phyloP scores from a whole-genome alignment of 2,113 vertebrate species.

The Cettia cetti region DNA sequence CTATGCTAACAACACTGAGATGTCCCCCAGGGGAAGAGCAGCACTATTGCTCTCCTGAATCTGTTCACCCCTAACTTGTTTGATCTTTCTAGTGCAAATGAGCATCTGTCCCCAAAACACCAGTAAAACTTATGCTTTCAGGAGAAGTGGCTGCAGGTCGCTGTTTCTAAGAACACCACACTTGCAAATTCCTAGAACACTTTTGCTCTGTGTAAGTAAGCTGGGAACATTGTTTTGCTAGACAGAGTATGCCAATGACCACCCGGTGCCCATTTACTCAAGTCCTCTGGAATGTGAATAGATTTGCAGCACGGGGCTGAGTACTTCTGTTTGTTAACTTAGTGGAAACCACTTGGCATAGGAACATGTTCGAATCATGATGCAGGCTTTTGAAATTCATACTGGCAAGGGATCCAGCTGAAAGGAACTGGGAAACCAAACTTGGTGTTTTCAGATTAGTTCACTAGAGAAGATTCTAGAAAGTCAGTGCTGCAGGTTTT shows the following conservation, averaged over 20 bases:
- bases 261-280: conserved; percentile 34
- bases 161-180: conserved; percentile 55
- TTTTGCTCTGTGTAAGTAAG: conserved; percentile 50
- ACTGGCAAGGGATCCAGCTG: background rate
- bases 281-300: conserved; percentile 50
- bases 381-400: conserved; percentile 32
- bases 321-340: conserved; percentile 53
- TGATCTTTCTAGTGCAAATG: background rate
- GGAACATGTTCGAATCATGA: background rate
- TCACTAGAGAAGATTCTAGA: background rate
- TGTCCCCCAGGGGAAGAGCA: background rate
- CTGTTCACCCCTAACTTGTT: background rate
- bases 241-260: conserved; percentile 48
- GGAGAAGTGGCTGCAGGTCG: background rate
- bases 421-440: background rate
- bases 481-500: background rate
- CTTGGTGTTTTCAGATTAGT: background rate
- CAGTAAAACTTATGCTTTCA: background rate
- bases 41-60: background rate
- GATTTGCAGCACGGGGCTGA: conserved; percentile 26
- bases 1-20: background rate
- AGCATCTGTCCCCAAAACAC: background rate
- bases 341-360: conserved; percentile 52
- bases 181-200: conserved; percentile 63
- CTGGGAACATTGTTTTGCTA: conserved; percentile 57